phyloP scores from a whole-genome alignment of 2,797 vertebrate genomes.

The Alectoris magna region DNA sequence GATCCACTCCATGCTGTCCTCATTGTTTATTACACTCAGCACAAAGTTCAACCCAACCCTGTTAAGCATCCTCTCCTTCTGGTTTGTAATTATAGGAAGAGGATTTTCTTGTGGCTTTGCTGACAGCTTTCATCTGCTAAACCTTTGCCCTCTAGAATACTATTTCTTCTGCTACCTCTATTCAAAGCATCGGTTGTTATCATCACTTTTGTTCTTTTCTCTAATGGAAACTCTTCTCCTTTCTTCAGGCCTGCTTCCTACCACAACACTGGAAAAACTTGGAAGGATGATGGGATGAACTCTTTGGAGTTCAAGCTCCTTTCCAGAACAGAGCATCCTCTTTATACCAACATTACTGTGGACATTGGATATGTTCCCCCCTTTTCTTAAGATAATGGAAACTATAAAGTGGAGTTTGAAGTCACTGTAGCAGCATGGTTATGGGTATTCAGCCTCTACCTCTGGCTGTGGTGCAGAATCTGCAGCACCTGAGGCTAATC shows the following conservation, averaged over 20 bases:
- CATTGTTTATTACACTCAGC: neutral
- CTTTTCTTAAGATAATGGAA: neutral
- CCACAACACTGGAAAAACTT: conserved; percentile 62
- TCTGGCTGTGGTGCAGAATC: neutral
- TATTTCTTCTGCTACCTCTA: neutral
- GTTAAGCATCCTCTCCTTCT: neutral
- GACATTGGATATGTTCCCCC: conserved; percentile 71
- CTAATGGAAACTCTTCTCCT: neutral
- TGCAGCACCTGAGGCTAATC: neutral
- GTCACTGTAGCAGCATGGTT: neutral
- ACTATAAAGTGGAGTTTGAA: neutral
- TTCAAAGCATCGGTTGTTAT: neutral
- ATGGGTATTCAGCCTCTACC: neutral
- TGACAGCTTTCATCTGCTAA: neutral
- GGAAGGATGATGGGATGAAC: conserved; percentile 81
- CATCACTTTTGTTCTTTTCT: neutral
- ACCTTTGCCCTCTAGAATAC: neutral
- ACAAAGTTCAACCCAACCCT: neutral
- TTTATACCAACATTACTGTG: conserved; percentile 78
- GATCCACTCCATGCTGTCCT: neutral
- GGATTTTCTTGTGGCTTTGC: neutral
- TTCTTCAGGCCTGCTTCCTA: conserved; percentile 46
- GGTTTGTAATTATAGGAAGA: neutral
- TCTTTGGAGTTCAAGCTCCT: conserved; percentile 73
- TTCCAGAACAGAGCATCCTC: conserved; percentile 62